Conservation (phyloP, 2,888 invertebrate genomes). For the Euclidia mi region DNA sequence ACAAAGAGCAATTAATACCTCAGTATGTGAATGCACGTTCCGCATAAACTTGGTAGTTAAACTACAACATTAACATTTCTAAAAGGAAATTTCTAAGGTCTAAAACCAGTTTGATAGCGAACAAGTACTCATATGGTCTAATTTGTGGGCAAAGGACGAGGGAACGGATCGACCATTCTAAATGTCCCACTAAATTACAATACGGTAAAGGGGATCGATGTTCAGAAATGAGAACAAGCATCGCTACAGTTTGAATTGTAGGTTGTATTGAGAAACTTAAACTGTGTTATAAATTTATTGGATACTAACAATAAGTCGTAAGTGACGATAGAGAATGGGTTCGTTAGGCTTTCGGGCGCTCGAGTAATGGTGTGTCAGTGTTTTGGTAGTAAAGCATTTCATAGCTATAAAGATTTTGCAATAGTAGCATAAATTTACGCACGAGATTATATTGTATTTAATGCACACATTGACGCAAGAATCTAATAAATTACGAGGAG, state of each 20-base stretch:
- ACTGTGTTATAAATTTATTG: slow-evolving; percentile 50
- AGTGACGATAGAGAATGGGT: slow-evolving; percentile 14
- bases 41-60: neutral
- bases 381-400: neutral
- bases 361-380: neutral
- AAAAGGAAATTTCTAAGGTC: neutral
- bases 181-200: slow-evolving; percentile 60
- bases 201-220: slow-evolving; percentile 62
- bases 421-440: no score
- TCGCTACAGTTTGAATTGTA: slow-evolving; percentile 55
- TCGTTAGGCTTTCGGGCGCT: slow-evolving; percentile 7
- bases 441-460: no score
- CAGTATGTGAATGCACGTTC: neutral
- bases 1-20: neutral
- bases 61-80: no score
- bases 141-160: slow-evolving; percentile 63
- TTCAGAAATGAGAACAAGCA: slow-evolving; percentile 49
- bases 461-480: no score
- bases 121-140: slow-evolving; percentile 60
- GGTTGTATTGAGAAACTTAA: slow-evolving; percentile 51
- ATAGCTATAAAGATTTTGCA: neutral
- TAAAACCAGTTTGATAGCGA: slow-evolving; percentile 48
- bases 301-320: slow-evolving; percentile 39
- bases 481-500: no score
- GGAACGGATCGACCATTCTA: slow-evolving; percentile 62